Evolutionary conservation across 92 coral and sea anemone species (phyloP).

Genomic region (Phenganax marumi): DNA sequence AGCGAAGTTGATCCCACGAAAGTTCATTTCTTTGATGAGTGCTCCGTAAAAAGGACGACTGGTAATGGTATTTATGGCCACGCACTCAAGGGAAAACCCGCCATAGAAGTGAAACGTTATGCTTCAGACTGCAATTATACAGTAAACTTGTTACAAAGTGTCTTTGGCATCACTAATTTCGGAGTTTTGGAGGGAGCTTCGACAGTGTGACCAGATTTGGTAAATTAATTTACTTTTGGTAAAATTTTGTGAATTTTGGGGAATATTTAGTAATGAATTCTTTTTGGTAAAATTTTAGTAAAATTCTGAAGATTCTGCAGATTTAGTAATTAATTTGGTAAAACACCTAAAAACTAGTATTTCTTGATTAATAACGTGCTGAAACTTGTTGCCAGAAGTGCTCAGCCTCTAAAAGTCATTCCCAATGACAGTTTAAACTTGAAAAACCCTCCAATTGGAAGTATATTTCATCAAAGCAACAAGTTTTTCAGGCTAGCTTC

Average conservation of each 20-base stretch:
- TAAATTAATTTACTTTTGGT: no score
- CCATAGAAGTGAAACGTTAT: conserved; percentile 36
- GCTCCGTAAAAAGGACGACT: conserved; percentile 36
- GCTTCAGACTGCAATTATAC: conserved; percentile 38
- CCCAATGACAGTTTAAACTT: neutral
- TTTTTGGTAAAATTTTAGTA: no score
- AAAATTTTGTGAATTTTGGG: no score
- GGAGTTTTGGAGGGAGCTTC: neutral
- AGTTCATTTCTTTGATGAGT: conserved; percentile 41
- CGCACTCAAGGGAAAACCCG: conserved; percentile 20
- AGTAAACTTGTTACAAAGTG: conserved; percentile 15
- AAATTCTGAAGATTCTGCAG: no score
- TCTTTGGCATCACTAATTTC: conserved; percentile 15
- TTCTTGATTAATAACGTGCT: no score
- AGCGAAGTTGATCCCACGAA: conserved; percentile 19
- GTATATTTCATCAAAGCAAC: no score
- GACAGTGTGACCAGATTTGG: no score
- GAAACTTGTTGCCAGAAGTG: neutral
- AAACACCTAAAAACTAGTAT: no score
- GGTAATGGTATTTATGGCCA: conserved; percentile 37
- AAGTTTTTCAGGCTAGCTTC: no score
- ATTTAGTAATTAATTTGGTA: no score
- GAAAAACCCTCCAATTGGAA: no score
- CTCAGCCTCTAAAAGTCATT: neutral
- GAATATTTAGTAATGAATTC: no score